phyloP scores from a whole-genome alignment of 2,797 vertebrate genomes.

The Lutjanus campechanus region DNA sequence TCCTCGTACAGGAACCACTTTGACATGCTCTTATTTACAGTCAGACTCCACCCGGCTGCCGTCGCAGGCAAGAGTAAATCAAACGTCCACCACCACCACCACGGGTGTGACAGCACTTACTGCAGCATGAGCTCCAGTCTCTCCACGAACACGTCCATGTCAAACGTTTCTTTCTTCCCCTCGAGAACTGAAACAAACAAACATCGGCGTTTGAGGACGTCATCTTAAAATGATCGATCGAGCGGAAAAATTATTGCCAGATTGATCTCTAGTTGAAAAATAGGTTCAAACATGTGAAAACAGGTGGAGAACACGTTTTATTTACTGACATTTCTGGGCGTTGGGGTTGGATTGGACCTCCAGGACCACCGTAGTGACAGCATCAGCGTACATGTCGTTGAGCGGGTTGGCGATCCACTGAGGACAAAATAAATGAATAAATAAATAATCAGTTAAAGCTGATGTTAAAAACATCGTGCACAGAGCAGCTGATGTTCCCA shows the following conservation, averaged over 20 bases:
- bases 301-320: no score
- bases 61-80: neutral
- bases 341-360: slow-evolving; percentile 97
- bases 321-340: slow-evolving; percentile 91
- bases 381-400: slow-evolving; percentile 98
- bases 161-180: slow-evolving; percentile 84
- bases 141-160: slow-evolving; percentile 89
- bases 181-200: slow-evolving; percentile 81
- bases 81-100: neutral
- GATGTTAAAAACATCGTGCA: no score
- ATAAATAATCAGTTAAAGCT: no score
- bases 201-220: neutral
- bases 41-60: slow-evolving; percentile 5
- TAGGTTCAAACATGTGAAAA: no score
- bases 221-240: no score
- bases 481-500: no score
- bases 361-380: slow-evolving; percentile 92
- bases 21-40: slow-evolving; percentile 8
- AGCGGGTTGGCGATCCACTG: slow-evolving; percentile 97
- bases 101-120: slow-evolving; percentile 84
- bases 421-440: no score
- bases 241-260: no score
- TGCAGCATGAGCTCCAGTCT: slow-evolving; percentile 95
- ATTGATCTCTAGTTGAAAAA: no score
- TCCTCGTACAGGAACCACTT: neutral